Evolutionary conservation across 2,113 vertebrate species (phyloP).

Genomic region (Meriones unguiculatus): DNA sequence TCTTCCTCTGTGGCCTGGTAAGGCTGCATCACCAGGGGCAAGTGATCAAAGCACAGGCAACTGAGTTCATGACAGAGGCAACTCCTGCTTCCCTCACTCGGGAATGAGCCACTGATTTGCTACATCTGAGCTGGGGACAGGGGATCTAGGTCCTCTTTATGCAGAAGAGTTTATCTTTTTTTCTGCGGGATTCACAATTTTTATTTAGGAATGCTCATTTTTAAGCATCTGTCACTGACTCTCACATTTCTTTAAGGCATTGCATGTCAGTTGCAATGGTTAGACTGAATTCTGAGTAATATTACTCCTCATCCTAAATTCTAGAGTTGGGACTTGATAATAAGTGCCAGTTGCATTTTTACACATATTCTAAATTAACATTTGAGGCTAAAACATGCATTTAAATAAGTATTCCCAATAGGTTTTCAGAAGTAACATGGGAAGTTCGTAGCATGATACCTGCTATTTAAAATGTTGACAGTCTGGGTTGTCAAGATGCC

Average conservation of each 20-base stretch:
- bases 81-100: too few relatives aligned
- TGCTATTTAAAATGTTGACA: background rate
- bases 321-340: slow-evolving; percentile 1
- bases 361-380: background rate
- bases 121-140: too few relatives aligned
- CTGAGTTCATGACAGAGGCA: too few relatives aligned
- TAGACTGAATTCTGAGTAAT: slow-evolving; percentile 14
- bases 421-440: slow-evolving; percentile 16
- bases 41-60: too few relatives aligned
- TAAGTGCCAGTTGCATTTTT: background rate
- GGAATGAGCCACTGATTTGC: too few relatives aligned
- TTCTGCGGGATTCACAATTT: background rate
- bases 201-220: slow-evolving; percentile 36
- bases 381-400: background rate
- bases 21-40: too few relatives aligned
- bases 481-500: background rate
- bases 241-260: background rate
- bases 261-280: background rate
- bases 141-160: too few relatives aligned
- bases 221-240: background rate
- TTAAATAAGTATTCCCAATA: background rate
- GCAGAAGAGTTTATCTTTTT: slow-evolving; percentile 20
- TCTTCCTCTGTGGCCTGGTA: too few relatives aligned
- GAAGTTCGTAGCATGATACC: slow-evolving; percentile 15
- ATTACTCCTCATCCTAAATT: slow-evolving; percentile 20